phyloP scores from a whole-genome alignment of 2,113 vertebrate genomes.

The Corythaeola cristata region DNA sequence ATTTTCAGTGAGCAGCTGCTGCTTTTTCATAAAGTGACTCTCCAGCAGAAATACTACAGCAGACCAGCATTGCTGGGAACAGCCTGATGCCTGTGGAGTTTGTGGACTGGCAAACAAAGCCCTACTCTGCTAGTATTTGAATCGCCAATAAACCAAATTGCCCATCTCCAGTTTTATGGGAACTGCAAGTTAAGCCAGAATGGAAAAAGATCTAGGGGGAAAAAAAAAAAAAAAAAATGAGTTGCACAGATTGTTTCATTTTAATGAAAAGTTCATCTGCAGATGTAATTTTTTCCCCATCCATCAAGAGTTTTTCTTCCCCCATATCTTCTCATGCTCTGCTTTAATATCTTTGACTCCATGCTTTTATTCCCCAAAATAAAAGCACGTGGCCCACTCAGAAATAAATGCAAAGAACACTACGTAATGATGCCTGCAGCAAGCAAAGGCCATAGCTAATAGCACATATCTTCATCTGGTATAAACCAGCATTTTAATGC shows the following conservation, averaged over 20 bases:
- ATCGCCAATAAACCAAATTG: constrained; percentile 64
- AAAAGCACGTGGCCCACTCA: background rate
- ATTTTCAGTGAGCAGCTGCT: constrained; percentile 66
- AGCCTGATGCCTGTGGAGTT: constrained; percentile 11
- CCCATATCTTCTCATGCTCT: background rate
- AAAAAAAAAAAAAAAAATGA: background rate
- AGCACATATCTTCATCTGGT: background rate
- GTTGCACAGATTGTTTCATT: constrained; percentile 27
- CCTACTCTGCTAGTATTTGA: background rate
- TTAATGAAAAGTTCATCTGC: constrained; percentile 6
- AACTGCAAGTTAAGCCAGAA: constrained; percentile 23
- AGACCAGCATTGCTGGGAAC: background rate
- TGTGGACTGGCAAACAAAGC: constrained; percentile 50
- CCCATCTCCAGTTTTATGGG: constrained; percentile 54
- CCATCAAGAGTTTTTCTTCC: background rate
- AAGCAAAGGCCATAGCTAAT: background rate
- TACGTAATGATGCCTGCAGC: background rate
- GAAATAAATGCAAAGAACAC: background rate
- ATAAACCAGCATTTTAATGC: background rate
- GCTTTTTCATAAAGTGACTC: constrained; percentile 31
- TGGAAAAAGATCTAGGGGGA: background rate
- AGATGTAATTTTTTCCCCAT: background rate
- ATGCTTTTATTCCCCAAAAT: background rate
- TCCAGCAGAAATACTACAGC: constrained; percentile 26
- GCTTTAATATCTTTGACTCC: background rate